Percentiles rank a stretch among this genome's conserved stretches.
phyloP scores from a whole-genome alignment of 2,888 invertebrate species.

The Cryptus armator region DNA sequence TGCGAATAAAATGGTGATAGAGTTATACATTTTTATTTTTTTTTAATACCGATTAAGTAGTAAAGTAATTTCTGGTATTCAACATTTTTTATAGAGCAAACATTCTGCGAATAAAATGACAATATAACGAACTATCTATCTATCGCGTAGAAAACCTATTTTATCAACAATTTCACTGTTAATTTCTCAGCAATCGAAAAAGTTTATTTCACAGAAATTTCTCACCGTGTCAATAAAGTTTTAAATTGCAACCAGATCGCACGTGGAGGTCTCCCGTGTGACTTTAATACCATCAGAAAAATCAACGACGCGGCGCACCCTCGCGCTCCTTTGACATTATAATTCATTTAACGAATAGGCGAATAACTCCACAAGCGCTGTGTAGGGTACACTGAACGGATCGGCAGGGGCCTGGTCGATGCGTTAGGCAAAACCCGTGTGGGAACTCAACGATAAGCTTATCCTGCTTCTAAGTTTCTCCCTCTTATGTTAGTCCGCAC shows the following conservation, averaged over 20 bases:
- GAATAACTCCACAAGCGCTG: constrained; percentile 46
- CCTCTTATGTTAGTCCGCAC: not conserved
- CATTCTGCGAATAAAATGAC: no score
- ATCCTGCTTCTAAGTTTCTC: constrained; percentile 23
- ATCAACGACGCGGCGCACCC: constrained; percentile 64
- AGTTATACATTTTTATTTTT: no score
- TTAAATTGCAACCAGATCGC: not conserved
- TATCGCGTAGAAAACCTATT: not conserved
- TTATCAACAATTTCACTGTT: not conserved
- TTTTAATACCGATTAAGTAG: no score
- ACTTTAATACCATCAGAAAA: constrained; percentile 56
- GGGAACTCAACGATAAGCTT: constrained; percentile 66
- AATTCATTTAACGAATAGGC: constrained; percentile 70
- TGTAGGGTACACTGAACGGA: constrained; percentile 25
- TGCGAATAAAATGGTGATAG: no score
- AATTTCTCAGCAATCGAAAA: not conserved
- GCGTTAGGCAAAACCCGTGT: constrained; percentile 60
- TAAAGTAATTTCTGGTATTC: no score
- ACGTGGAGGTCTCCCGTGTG: constrained; percentile 41
- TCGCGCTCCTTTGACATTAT: constrained; percentile 65
- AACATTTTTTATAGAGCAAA: no score
- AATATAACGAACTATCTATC: no score
- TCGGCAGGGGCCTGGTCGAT: constrained; percentile 49
- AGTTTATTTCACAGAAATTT: not conserved
- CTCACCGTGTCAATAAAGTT: constrained; percentile 2